Conservation (phyloP, 2,113 vertebrate species). For the Columba livia region DNA sequence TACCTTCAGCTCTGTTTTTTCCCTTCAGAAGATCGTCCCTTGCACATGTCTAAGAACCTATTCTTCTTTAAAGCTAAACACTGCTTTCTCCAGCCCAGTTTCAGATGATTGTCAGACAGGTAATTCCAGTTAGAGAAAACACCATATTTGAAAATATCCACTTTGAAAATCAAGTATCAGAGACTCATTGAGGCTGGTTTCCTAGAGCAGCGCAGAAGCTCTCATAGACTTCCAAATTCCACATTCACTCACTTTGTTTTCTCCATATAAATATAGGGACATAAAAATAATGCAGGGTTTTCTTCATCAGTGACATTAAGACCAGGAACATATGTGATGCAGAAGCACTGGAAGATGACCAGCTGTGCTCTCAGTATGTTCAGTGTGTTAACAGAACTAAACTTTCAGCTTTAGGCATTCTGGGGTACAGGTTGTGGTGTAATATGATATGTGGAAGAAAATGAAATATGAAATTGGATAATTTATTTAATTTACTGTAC, state of each 20-base stretch:
- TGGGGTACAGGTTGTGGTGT: background rate
- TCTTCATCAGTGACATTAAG: background rate
- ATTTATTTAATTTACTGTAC: constrained; percentile 24
- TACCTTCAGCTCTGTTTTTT: background rate
- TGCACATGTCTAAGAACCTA: background rate
- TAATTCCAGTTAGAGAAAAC: background rate
- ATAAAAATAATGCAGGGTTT: background rate
- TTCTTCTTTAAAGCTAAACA: background rate
- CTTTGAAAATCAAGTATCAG: background rate
- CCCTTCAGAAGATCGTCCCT: background rate
- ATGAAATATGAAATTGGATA: constrained; percentile 50
- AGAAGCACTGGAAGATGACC: constrained; percentile 35
- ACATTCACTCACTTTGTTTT: background rate
- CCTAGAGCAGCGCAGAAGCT: background rate
- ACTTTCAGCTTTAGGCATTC: constrained; percentile 22
- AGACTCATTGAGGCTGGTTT: background rate
- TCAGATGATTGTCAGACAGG: background rate
- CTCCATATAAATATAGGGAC: background rate
- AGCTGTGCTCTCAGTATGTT: constrained; percentile 46
- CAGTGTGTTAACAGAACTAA: background rate
- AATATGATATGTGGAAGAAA: constrained; percentile 22
- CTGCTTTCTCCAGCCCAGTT: background rate
- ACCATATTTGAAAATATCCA: background rate
- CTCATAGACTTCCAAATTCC: background rate
- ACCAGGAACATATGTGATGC: constrained; percentile 13